Percentiles rank a stretch among this genome's conserved stretches.
These are phyloP conservation scores for Bacillus rossius DNA, from an alignment of 1,140 invertebrate species.

Conservation along the genomic window DNA sequence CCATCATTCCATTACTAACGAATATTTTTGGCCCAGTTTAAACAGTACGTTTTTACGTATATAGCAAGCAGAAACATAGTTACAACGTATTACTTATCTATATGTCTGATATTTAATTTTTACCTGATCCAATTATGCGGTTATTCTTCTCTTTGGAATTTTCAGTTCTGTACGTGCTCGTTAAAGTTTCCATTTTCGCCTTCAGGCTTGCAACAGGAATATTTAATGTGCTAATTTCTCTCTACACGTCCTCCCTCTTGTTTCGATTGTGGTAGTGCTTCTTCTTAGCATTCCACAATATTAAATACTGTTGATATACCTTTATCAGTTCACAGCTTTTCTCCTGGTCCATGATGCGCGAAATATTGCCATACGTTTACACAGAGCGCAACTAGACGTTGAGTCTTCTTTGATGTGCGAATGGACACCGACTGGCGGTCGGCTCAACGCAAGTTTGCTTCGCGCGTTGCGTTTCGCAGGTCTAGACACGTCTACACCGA, in stretches of 20 bases:
- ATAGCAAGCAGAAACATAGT: too few relatives aligned
- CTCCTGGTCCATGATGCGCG: background rate
- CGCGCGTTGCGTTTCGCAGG: too few relatives aligned
- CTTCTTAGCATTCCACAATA: background rate
- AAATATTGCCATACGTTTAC: too few relatives aligned
- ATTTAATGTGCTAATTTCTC: background rate
- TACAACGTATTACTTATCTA: too few relatives aligned
- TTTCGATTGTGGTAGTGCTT: background rate
- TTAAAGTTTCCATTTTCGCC: slow-evolving; percentile 1
- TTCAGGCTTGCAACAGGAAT: slow-evolving; percentile 3
- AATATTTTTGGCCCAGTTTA: background rate
- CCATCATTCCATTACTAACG: background rate
- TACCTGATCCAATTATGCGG: slow-evolving; percentile 3
- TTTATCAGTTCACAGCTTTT: background rate
- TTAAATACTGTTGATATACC: background rate
- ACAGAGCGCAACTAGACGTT: too few relatives aligned
- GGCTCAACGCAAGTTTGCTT: too few relatives aligned
- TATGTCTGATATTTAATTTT: background rate
- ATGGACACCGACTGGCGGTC: too few relatives aligned
- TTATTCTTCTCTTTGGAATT: background rate
- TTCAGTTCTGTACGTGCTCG: background rate
- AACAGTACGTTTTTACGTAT: background rate
- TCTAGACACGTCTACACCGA: too few relatives aligned
- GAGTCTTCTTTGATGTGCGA: too few relatives aligned
- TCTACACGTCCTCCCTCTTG: slow-evolving; percentile 1